These are phyloP conservation scores for Hydractinia symbiolongicarpus DNA, from an alignment of 30 jellyfish, hydroid and myxozoan species.

Conservation along the genomic window DNA sequence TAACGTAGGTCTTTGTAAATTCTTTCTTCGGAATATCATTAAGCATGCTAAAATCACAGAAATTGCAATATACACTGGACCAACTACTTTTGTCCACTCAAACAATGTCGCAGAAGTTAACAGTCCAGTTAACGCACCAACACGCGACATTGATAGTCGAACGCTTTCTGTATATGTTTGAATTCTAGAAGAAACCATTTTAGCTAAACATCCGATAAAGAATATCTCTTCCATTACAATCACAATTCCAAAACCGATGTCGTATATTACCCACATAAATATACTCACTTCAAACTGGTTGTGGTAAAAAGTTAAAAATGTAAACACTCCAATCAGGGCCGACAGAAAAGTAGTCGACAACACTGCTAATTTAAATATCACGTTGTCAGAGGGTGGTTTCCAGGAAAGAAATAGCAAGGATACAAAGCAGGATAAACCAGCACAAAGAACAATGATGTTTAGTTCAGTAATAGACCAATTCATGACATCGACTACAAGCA, in stretches of 20 bases:
- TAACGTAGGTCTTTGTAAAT: neutral
- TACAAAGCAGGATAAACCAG: neutral
- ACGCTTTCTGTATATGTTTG: slow-evolving; percentile 6
- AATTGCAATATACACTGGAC: neutral
- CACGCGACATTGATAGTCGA: neutral
- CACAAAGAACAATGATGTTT: neutral
- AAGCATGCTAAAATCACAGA: neutral
- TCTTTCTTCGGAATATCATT: neutral
- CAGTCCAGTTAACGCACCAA: slow-evolving; percentile 3
- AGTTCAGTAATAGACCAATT: neutral
- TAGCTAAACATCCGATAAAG: neutral
- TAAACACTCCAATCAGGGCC: neutral
- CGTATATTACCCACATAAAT: no score
- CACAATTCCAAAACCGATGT: no score
- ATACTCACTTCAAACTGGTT: neutral
- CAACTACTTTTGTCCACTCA: neutral
- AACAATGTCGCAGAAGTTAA: neutral
- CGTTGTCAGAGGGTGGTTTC: neutral
- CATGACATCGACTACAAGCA: slow-evolving; percentile 4
- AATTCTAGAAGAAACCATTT: slow-evolving; percentile 5
- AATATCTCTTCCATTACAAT: slow-evolving; percentile 11
- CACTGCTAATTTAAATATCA: neutral
- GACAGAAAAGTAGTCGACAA: neutral
- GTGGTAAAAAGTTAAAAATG: neutral
- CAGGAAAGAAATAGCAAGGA: neutral